Conservation (phyloP, 2,113 vertebrate genomes). For the Phylloscopus trochilus region DNA sequence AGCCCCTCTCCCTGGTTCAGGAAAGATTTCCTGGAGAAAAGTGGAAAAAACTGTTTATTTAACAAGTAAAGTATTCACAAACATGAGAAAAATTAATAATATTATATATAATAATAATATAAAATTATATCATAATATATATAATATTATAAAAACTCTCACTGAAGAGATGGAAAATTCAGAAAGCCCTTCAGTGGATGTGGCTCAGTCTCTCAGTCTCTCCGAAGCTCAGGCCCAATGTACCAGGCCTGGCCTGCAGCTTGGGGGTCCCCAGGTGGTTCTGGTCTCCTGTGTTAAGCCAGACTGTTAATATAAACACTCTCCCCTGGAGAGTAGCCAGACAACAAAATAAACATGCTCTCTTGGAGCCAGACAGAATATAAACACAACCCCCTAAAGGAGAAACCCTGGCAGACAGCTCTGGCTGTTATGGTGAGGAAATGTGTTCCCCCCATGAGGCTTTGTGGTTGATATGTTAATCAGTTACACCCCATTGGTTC, state of each 20-base stretch:
- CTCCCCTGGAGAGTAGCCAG: neutral
- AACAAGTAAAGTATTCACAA: neutral
- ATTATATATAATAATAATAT: no score
- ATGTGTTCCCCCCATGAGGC: no score
- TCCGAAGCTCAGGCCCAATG: accelerated
- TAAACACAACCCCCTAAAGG: neutral
- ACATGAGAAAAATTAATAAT: neutral
- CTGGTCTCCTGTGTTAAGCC: neutral
- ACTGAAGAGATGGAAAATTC: neutral
- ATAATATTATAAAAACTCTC: neutral
- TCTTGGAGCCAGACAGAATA: neutral
- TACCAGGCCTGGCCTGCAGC: accelerated
- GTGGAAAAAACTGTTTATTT: neutral
- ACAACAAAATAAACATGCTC: neutral
- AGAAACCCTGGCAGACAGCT: neutral
- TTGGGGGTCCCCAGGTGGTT: neutral
- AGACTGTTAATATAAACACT: neutral
- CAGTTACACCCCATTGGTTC: neutral
- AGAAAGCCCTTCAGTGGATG: no score
- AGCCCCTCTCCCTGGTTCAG: accelerated
- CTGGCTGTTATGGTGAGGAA: neutral
- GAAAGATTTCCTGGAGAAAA: neutral
- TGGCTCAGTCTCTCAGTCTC: neutral
- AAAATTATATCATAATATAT: no score
- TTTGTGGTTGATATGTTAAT: neutral